phyloP scores from a whole-genome alignment of 1,140 invertebrate species.

The Trigoniulus corallinus region DNA sequence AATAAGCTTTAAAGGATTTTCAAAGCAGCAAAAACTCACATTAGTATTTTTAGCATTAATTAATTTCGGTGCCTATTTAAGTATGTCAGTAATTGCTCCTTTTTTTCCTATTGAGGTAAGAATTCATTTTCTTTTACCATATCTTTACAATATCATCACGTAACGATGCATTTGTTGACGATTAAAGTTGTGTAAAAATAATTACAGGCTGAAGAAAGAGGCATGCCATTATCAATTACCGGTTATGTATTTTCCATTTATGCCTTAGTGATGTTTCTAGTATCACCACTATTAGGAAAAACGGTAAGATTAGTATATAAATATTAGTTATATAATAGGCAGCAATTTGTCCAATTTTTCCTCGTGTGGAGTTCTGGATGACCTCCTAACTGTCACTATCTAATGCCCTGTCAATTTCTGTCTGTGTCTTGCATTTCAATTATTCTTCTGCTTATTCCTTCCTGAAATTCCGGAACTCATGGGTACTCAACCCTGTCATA shows the following conservation, averaged over 20 bases:
- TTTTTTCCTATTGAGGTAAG: constrained; percentile 49
- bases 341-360: too few species aligned
- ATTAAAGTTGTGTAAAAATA: not conserved
- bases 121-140: not conserved
- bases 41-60: not conserved
- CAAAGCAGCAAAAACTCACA: not conserved
- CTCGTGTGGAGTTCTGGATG: too few species aligned
- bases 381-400: too few species aligned
- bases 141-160: not conserved
- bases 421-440: too few species aligned
- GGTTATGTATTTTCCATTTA: constrained; percentile 57
- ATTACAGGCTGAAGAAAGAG: constrained; percentile 37
- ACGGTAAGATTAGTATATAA: constrained; percentile 34
- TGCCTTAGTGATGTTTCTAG: constrained; percentile 47
- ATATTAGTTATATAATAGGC: constrained; percentile 1
- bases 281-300: constrained; percentile 50
- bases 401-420: not conserved
- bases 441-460: too few species aligned
- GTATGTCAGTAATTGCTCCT: constrained; percentile 57
- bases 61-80: constrained; percentile 39
- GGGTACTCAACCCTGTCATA: too few species aligned
- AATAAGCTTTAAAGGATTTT: too few species aligned
- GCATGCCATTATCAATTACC: constrained; percentile 41
- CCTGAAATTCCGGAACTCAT: too few species aligned
- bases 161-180: not conserved